Evolutionary conservation across 2,888 invertebrate species (phyloP), one percentile per base, ranked within the genome.

Genomic region (Trichogramma dendrolimi): DNA sequence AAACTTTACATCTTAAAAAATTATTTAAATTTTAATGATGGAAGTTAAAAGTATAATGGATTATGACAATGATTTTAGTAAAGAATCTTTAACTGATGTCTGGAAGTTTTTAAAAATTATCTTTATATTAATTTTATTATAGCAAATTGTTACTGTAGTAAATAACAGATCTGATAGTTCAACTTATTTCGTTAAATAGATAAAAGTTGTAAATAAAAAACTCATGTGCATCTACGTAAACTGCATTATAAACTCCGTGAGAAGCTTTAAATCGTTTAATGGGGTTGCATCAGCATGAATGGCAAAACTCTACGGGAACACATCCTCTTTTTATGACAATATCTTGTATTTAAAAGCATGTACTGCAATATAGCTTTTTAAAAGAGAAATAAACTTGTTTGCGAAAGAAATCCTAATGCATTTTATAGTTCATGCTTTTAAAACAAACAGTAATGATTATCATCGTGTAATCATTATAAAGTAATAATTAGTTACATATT

Each of bases 191-290:
- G 27, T 27, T 27, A 27, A 27, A 27, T 27, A 27, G 27, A 50
- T 61, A 41, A 50, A 61, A 53, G 57, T 54, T 61, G 61, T 61
- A 61, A 53, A 61, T 61, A 61, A 10, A 58, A 41, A 54, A 54
- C 7, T 57, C 27, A 54, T 43, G 39, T 55, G 58, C 57, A 46
- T 44, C 54, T 54, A 50, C n/a, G 10, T 54, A 27, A 14, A 58
- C 10, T 40, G 40, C 49, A 60, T 10, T 41, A 55, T 7, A 38
- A 58, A 46, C 58, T 61, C 54, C 53, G 50, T 38, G 41, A 54
- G 14, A 60, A 55, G 60, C 60, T 60, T 60, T 60, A 60, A 60
- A 55, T 60, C 5, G 27, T 8, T 58, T 39, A 6, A 52, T 5
- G 27, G 27, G 27, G 44, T n/a, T 10, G 48, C 7, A 43, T 11